A percentile compares a stretch with the other conserved stretches of the same genome.
phyloP scores from a whole-genome alignment of 2,888 invertebrate genomes.

The Tipula lateralis region DNA sequence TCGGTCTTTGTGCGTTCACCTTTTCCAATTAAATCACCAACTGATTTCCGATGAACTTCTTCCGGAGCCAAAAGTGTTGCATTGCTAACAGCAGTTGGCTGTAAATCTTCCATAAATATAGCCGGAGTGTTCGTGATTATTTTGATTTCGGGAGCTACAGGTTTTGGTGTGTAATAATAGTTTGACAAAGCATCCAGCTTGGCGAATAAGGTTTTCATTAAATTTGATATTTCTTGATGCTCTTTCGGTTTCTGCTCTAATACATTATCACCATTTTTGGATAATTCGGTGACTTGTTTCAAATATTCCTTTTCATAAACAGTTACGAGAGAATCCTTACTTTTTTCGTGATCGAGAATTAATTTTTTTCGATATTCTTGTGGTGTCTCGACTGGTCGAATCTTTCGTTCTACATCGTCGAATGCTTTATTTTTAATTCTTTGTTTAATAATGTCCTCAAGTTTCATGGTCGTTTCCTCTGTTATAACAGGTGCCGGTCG shows the following conservation, averaged over 20 bases:
- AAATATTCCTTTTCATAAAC: slow-evolving; percentile 88
- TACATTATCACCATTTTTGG: slow-evolving; percentile 41
- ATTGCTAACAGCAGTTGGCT: slow-evolving; percentile 82
- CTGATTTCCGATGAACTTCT: slow-evolving; percentile 66
- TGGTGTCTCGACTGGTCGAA: slow-evolving; percentile 76
- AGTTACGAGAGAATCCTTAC: slow-evolving; percentile 86
- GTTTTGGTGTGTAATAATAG: slow-evolving; percentile 90
- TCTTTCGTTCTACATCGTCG: slow-evolving; percentile 88
- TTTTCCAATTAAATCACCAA: slow-evolving; percentile 60
- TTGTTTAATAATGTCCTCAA: slow-evolving; percentile 88
- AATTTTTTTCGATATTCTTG: slow-evolving; percentile 82
- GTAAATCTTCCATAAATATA: slow-evolving; percentile 91
- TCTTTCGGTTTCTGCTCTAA: slow-evolving; percentile 64
- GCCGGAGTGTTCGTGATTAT: slow-evolving; percentile 88
- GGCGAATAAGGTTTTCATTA: slow-evolving; percentile 70
- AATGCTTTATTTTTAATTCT: slow-evolving; percentile 89
- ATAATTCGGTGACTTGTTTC: slow-evolving; percentile 56
- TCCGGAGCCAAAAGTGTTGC: slow-evolving; percentile 85
- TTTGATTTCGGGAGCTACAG: slow-evolving; percentile 78
- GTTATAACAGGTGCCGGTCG: slow-evolving; percentile 88
- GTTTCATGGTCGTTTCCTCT: slow-evolving; percentile 75
- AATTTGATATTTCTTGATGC: slow-evolving; percentile 70
- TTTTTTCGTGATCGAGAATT: slow-evolving; percentile 87
- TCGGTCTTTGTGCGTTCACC: slow-evolving; percentile 81
- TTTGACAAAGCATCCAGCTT: slow-evolving; percentile 91